Percentiles rank a stretch among this genome's conserved stretches.
These are phyloP conservation scores for Lepilemur septentrionalis DNA, from an alignment of 2,797 vertebrate species.

Conservation along the genomic window DNA sequence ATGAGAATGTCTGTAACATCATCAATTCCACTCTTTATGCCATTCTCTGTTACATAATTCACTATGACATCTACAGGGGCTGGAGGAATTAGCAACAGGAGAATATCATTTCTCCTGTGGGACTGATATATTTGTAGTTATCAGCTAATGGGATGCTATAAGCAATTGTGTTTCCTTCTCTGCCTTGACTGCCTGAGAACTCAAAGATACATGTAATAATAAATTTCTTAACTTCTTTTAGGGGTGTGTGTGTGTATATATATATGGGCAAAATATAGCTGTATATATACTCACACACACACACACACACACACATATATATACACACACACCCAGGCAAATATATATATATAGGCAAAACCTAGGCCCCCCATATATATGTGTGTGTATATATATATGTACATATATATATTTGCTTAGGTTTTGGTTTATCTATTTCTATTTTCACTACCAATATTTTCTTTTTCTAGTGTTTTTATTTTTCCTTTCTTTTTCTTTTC, in stretches of 20 bases:
- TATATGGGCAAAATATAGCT: too few relatives aligned
- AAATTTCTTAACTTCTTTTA: neutral
- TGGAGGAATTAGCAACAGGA: neutral
- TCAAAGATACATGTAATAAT: neutral
- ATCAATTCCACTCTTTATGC: neutral
- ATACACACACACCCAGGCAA: too few relatives aligned
- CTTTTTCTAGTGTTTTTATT: neutral
- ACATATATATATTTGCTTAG: neutral
- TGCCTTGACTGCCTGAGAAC: neutral
- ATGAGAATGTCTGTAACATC: neutral
- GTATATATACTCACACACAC: neutral
- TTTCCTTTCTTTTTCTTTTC: neutral
- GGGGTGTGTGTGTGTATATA: too few relatives aligned
- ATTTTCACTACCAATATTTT: neutral
- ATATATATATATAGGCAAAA: too few relatives aligned
- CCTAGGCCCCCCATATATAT: too few relatives aligned
- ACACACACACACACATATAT: neutral
- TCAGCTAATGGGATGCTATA: neutral
- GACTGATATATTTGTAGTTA: constrained; percentile 20
- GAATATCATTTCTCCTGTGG: constrained; percentile 3
- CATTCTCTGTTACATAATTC: neutral
- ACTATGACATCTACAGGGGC: neutral
- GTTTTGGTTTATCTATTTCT: constrained; percentile 9
- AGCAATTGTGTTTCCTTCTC: neutral
- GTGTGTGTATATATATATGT: too few relatives aligned